phyloP scores from a whole-genome alignment of 2,797 vertebrate genomes.

The Liparis tanakae region DNA sequence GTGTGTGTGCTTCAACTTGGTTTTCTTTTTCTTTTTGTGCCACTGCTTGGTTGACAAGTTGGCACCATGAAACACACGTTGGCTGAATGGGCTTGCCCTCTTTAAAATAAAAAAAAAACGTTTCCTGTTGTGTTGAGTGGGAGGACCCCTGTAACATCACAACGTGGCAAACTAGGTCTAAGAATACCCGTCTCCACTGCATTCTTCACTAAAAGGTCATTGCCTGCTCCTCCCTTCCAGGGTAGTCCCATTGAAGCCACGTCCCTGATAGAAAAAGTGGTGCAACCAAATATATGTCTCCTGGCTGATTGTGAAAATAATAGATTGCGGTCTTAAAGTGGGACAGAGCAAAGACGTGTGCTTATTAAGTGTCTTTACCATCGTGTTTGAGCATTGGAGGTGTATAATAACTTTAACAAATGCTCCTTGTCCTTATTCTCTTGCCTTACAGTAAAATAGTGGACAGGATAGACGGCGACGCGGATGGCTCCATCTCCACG shows the following conservation, averaged over 20 bases:
- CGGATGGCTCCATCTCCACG: slow-evolving; percentile 88
- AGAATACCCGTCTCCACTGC: slow-evolving; percentile 58
- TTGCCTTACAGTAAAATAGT: slow-evolving; percentile 90
- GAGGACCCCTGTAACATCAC: slow-evolving; percentile 78
- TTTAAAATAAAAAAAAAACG: slow-evolving; percentile 13
- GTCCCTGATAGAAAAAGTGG: slow-evolving; percentile 15
- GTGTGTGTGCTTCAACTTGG: not conserved
- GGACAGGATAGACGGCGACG: slow-evolving; percentile 89
- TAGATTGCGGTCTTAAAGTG: not conserved
- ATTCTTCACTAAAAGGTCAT: slow-evolving; percentile 37
- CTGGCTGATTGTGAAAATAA: not conserved
- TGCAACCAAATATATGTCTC: not conserved
- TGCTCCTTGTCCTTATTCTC: not conserved
- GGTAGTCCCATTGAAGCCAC: slow-evolving; percentile 16
- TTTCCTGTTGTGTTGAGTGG: slow-evolving; percentile 64
- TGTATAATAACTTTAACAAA: not conserved
- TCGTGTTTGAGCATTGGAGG: not conserved
- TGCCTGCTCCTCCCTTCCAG: slow-evolving; percentile 44
- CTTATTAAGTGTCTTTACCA: not conserved
- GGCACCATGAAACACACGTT: slow-evolving; percentile 58
- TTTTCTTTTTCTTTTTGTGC: too few relatives aligned
- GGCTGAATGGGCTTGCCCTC: slow-evolving; percentile 38
- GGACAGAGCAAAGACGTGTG: not conserved
- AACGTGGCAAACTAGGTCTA: slow-evolving; percentile 81
- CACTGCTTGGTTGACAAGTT: slow-evolving; percentile 48